Evolutionary conservation across 2,113 vertebrate species (phyloP).

Genomic region (Phycodurus eques): DNA sequence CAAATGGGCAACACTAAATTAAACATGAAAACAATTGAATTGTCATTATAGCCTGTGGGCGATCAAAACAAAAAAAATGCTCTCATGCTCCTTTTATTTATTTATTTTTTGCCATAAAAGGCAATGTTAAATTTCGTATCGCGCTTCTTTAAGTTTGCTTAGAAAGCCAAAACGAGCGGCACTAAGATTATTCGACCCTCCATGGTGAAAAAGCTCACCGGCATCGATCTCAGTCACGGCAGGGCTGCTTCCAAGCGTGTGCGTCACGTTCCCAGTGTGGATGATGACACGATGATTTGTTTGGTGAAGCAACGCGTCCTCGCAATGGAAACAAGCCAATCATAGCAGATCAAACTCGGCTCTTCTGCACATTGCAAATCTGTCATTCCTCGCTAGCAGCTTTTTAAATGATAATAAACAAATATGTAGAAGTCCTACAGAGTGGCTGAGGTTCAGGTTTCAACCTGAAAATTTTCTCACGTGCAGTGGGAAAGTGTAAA

Average conservation of each 20-base stretch:
- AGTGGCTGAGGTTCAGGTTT: too few species aligned
- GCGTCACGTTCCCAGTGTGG: neutral
- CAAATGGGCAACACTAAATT: too few species aligned
- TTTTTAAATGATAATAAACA: neutral
- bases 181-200: neutral
- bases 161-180: too few species aligned
- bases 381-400: neutral
- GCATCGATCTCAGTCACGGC: neutral
- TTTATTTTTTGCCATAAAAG: too few species aligned
- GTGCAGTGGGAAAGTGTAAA: too few species aligned
- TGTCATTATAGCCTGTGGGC: too few species aligned
- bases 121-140: too few species aligned
- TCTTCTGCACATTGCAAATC: neutral
- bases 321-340: neutral
- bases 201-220: neutral
- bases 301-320: neutral
- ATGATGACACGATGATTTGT: neutral
- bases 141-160: too few species aligned
- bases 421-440: neutral
- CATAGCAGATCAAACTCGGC: conserved; percentile 1
- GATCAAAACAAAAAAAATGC: too few species aligned
- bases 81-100: too few species aligned
- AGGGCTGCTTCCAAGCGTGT: neutral
- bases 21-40: too few species aligned
- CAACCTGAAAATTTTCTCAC: too few species aligned